A percentile compares a stretch with the other conserved stretches of the same genome.
phyloP scores from a whole-genome alignment of 1,140 invertebrate genomes.

The Hyles euphorbiae region DNA sequence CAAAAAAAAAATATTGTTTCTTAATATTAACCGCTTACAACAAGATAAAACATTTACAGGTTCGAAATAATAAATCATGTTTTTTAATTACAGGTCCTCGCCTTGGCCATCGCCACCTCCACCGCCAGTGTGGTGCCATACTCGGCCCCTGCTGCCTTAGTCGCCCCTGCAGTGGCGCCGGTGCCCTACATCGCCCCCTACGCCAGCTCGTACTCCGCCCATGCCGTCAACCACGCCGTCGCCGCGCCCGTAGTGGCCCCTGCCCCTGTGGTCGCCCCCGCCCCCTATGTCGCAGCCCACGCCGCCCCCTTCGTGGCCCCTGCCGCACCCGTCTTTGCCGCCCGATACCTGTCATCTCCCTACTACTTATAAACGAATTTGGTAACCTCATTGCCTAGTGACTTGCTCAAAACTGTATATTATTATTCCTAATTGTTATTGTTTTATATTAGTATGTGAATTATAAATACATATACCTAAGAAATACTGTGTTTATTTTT shows the following conservation, averaged over 20 bases:
- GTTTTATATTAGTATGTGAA: too few relatives aligned
- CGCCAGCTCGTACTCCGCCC: constrained; percentile 78
- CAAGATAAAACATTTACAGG: too few relatives aligned
- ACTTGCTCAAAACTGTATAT: constrained; percentile 55
- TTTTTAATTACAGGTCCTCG: constrained; percentile 37
- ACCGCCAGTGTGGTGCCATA: constrained; percentile 54
- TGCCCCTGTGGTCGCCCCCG: constrained; percentile 46
- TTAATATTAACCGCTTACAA: too few relatives aligned
- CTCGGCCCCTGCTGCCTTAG: constrained; percentile 56
- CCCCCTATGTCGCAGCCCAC: constrained; percentile 32
- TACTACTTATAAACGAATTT: constrained; percentile 59
- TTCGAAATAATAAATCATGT: neutral
- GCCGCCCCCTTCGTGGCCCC: constrained; percentile 22
- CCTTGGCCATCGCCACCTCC: constrained; percentile 48
- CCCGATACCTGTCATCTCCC: constrained; percentile 47
- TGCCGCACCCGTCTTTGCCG: constrained; percentile 23
- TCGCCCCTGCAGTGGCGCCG: constrained; percentile 70
- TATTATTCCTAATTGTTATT: too few relatives aligned
- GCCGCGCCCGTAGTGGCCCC: constrained; percentile 75
- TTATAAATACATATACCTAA: too few relatives aligned
- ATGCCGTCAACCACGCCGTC: constrained; percentile 78
- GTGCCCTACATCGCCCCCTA: constrained; percentile 78
- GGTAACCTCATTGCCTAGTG: constrained; percentile 62
- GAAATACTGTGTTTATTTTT: too few relatives aligned
- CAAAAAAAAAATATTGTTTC: too few relatives aligned